These are phyloP conservation scores for Schizotus pectinicornis DNA, from an alignment of 2,888 invertebrate genomes.

Conservation along the genomic window DNA sequence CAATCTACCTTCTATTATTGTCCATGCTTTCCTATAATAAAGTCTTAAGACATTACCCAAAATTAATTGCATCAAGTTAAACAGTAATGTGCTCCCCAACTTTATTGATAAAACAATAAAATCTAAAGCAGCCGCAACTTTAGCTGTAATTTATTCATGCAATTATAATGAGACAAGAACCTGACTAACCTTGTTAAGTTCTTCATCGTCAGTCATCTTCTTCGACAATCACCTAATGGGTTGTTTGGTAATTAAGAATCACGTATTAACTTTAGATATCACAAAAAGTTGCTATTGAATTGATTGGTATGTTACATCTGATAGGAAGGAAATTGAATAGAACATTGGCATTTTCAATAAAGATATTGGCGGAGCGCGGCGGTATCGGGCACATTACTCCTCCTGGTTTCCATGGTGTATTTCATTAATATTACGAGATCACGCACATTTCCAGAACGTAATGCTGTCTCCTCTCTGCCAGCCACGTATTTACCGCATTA, in stretches of 20 bases:
- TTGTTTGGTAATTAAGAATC: background rate
- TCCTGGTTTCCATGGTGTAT: conserved; percentile 22
- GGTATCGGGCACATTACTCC: conserved; percentile 18
- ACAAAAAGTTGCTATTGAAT: background rate
- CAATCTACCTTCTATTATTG: no score
- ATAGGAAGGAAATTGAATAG: conserved; percentile 18
- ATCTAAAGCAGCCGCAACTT: background rate
- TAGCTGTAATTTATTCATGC: conserved; percentile 10
- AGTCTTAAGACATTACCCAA: background rate
- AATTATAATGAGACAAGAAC: conserved; percentile 5
- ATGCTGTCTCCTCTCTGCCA: background rate
- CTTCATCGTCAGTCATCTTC: conserved; percentile 51
- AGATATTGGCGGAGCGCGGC: conserved; percentile 18
- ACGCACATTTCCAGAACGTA: conserved; percentile 30
- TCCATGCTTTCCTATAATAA: no score
- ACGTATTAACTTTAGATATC: background rate
- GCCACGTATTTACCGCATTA: no score
- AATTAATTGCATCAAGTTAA: background rate
- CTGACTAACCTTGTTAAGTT: conserved; percentile 50
- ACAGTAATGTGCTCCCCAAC: background rate
- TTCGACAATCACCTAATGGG: background rate
- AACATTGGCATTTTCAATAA: conserved; percentile 26
- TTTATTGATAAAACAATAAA: conserved; percentile 15
- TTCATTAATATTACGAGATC: conserved; percentile 34
- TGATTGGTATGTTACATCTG: conserved; percentile 3